Conservation (phyloP, 2,113 vertebrate species). For the Saguinus midas region DNA sequence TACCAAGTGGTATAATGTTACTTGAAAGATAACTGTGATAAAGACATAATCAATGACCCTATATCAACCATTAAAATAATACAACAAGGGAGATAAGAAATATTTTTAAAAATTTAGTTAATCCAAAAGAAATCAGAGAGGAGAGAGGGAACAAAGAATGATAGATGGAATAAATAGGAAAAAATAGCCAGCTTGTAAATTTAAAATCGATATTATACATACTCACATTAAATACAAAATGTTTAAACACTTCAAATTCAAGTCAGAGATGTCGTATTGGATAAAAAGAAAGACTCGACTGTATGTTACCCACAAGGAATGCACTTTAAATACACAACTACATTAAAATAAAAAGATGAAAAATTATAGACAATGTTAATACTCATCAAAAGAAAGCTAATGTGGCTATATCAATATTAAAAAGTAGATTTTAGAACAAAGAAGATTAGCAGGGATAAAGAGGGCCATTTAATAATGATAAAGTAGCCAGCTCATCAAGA, state of each 20-base stretch:
- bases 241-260: background rate
- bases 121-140: background rate
- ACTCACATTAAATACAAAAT: background rate
- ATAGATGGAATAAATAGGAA: background rate
- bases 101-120: background rate
- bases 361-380: background rate
- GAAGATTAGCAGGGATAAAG: background rate
- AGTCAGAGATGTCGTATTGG: background rate
- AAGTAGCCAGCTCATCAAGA: background rate
- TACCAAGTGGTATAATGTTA: background rate
- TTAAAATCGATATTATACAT: background rate
- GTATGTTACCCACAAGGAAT: background rate
- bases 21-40: background rate
- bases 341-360: background rate
- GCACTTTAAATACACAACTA: background rate
- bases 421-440: slow-evolving; percentile 6
- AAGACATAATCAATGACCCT: background rate
- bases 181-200: background rate
- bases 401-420: background rate
- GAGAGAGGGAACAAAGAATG: background rate
- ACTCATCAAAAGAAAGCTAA: background rate
- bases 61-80: background rate
- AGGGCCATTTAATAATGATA: background rate
- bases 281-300: background rate
- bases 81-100: background rate